phyloP scores from a whole-genome alignment of 2,113 vertebrate genomes.

The Corythaeola cristata region DNA sequence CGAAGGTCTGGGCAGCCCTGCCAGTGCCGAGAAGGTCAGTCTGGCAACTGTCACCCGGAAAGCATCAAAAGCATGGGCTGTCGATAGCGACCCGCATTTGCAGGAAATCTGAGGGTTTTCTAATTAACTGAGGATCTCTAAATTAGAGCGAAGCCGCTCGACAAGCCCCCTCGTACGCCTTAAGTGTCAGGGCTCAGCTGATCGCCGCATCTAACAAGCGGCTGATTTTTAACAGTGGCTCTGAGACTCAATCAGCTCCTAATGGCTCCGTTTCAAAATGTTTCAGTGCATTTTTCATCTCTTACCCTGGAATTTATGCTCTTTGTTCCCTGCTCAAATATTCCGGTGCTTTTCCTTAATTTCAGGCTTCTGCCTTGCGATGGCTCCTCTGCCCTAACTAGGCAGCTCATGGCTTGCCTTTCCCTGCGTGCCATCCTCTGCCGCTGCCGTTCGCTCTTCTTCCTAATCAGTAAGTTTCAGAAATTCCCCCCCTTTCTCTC shows the following conservation, averaged over 20 bases:
- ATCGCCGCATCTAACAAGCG: slow-evolving; percentile 79
- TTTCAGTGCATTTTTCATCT: slow-evolving; percentile 60
- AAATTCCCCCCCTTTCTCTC: background rate
- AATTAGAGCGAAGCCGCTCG: slow-evolving; percentile 74
- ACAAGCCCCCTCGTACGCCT: slow-evolving; percentile 65
- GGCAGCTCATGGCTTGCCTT: slow-evolving; percentile 36
- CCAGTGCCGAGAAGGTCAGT: slow-evolving; percentile 69
- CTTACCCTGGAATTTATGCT: slow-evolving; percentile 59
- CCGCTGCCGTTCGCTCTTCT: slow-evolving; percentile 2
- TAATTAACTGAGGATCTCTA: slow-evolving; percentile 82
- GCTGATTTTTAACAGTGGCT: slow-evolving; percentile 74
- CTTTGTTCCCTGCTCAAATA: slow-evolving; percentile 68
- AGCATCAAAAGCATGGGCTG: slow-evolving; percentile 76
- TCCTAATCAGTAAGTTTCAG: slow-evolving; percentile 27
- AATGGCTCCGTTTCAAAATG: slow-evolving; percentile 68
- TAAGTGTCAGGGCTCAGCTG: slow-evolving; percentile 77
- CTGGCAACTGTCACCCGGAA: slow-evolving; percentile 69
- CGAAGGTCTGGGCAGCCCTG: slow-evolving; percentile 66
- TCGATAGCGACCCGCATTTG: slow-evolving; percentile 76
- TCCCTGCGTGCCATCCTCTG: background rate
- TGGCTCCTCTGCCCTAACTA: slow-evolving; percentile 17
- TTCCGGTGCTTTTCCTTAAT: slow-evolving; percentile 65
- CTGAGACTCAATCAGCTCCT: slow-evolving; percentile 70
- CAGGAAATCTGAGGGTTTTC: slow-evolving; percentile 79
- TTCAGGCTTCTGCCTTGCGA: slow-evolving; percentile 53